phyloP scores from a whole-genome alignment of 1,140 invertebrate species.

The Bombus sibiricus region DNA sequence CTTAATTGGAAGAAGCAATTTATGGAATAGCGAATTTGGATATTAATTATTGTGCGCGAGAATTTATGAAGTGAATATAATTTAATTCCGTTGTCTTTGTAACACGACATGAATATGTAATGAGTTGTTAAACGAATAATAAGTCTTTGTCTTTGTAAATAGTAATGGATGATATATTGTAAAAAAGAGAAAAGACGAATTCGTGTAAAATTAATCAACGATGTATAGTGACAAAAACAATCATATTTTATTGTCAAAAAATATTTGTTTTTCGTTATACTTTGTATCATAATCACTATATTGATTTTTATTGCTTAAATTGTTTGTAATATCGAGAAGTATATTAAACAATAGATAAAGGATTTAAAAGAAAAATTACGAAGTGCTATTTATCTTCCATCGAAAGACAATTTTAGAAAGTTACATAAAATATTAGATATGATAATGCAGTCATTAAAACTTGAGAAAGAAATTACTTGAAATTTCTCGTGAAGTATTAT shows the following conservation, averaged over 20 bases:
- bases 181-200: neutral
- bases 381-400: neutral
- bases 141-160: neutral
- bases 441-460: neutral
- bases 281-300: neutral
- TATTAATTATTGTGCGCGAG: neutral
- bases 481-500: too few species aligned
- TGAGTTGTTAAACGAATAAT: neutral
- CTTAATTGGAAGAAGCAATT: neutral
- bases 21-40: neutral
- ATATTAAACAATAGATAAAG: neutral
- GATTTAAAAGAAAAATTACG: neutral
- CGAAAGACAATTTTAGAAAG: neutral
- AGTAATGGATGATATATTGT: neutral
- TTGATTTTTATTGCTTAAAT: neutral
- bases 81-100: neutral
- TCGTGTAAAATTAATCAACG: neutral
- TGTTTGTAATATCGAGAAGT: neutral
- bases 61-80: neutral
- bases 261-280: neutral
- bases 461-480: too few species aligned
- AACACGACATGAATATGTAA: neutral
- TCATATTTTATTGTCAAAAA: neutral
- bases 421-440: neutral
- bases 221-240: neutral